Conservation (phyloP, 2,797 vertebrate genomes). For the Gobionotothen gibberifrons region DNA sequence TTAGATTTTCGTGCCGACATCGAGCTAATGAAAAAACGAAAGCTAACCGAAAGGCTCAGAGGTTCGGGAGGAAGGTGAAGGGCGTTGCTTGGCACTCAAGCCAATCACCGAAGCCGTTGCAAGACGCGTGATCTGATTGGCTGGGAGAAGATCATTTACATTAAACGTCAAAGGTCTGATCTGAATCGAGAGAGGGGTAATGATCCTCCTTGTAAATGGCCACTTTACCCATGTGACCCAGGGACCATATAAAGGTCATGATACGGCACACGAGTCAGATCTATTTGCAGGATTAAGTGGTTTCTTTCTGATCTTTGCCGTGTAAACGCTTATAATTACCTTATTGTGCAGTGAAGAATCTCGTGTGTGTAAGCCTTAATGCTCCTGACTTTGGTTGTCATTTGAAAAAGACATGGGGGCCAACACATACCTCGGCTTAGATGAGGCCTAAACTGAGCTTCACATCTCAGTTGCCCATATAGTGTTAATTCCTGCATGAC, state of each 20-base stretch:
- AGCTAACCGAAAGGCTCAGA: too few species aligned
- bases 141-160: too few species aligned
- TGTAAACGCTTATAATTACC: neutral
- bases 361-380: neutral
- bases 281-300: neutral
- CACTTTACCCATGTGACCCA: neutral
- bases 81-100: too few species aligned
- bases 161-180: too few species aligned
- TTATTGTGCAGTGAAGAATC: neutral
- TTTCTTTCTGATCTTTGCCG: neutral
- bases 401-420: neutral
- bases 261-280: neutral
- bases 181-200: neutral
- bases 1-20: too few species aligned
- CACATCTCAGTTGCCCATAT: neutral
- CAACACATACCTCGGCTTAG: neutral
- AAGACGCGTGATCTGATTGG: too few species aligned
- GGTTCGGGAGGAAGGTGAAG: too few species aligned
- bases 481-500: constrained; percentile 1
- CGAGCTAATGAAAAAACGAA: too few species aligned
- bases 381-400: neutral
- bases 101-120: too few species aligned
- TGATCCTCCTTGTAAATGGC: neutral
- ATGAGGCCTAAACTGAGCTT: neutral
- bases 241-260: neutral